Evolutionary conservation across 2,888 invertebrate genomes (phyloP).

Genomic region (Nasonia oneida): DNA sequence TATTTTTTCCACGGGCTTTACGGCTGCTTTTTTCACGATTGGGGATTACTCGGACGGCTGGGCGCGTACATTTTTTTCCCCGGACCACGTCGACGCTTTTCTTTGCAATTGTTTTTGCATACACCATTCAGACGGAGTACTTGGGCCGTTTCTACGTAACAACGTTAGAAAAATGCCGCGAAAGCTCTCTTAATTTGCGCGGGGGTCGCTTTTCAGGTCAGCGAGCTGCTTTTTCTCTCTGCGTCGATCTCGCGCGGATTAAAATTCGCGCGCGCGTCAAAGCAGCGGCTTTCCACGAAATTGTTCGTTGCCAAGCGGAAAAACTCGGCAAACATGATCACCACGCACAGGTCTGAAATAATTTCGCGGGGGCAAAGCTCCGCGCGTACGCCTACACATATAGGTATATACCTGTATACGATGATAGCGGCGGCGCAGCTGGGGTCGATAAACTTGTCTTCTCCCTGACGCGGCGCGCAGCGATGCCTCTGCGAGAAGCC

Average conservation of each 20-base stretch:
- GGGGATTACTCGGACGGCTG: neutral
- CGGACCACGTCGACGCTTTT: too few species aligned
- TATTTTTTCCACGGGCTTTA: neutral
- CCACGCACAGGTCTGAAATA: neutral
- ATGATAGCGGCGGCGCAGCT: neutral
- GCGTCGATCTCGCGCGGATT: neutral
- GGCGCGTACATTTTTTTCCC: too few species aligned
- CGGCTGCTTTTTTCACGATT: constrained; percentile 1
- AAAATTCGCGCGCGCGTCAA: neutral
- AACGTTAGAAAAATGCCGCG: neutral
- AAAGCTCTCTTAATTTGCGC: neutral
- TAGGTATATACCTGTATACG: neutral
- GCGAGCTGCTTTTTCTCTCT: too few species aligned
- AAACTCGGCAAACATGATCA: too few species aligned
- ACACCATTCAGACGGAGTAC: too few species aligned
- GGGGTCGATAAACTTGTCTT: constrained; percentile 4
- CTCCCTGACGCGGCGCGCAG: neutral
- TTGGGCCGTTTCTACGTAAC: too few species aligned
- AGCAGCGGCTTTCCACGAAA: neutral
- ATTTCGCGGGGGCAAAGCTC: neutral
- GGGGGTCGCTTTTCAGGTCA: neutral
- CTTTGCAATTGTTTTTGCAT: too few species aligned
- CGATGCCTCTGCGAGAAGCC: neutral
- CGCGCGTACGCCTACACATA: neutral
- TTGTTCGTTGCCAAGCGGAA: too few species aligned